Evolutionary conservation across 1,140 invertebrate genomes (phyloP), one percentile per base, ranked within the genome.

Genomic region (Orchestia grillus): DNA sequence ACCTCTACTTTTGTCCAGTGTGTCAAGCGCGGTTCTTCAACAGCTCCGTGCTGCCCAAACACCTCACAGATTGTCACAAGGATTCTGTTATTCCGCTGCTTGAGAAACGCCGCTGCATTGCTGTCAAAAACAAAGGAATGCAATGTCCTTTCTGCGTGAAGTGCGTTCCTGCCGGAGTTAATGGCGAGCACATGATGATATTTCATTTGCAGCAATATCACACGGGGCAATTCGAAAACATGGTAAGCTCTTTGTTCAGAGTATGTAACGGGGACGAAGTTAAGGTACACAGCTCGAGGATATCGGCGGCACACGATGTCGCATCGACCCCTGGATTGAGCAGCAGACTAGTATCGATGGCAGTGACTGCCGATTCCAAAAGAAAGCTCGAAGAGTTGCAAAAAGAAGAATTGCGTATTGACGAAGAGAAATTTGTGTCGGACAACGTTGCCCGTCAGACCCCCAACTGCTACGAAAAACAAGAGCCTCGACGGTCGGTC

Each of bases 101-200:
- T 11, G 96, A 97, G 53, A 96, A 96, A 91, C 95, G 96, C 77
- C 94, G 88, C 16, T 96, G 96, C 88, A 96, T 97, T 44, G 91
- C 62, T 57, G 95, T 95, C n/a, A 96, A 96, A 92, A 62, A 77
- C 28, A 94, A 94, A 62, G 96, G 96, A 19, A 96, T 97, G 40
- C 96, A 97, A 57, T 97, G 96, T 53, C 96, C 96, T 44, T 97
- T 97, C 44, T 97, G 96, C 94, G 92, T 87, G n/a, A 97, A 96
- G 45, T 96, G 96, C 47, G 96, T 97, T 95, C 96, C 96, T 47
- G 91, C 96, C 44, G 95, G 96, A 41, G 96, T 96, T 90, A 96
- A 96, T 41, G 96, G 96, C 15, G 96, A 97, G 94, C 96, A 97
- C 88, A 96, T 96, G 40, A 77, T 97, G 19, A 95, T 97, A 42